Conservation (phyloP, 2,113 vertebrate species). For the Rhea americana region DNA sequence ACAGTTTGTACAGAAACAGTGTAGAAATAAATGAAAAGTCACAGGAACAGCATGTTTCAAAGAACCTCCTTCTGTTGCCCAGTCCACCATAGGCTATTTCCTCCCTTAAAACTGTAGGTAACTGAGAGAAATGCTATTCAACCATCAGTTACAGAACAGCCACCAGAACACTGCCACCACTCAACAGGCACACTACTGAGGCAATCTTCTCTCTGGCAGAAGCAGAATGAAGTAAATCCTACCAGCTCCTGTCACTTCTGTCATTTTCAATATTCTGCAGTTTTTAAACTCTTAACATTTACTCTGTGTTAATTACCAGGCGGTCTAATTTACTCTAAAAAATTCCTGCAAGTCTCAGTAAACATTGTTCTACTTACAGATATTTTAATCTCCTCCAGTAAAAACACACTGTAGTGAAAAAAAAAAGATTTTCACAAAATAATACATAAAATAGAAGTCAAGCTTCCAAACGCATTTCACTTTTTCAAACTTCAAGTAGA, state of each 20-base stretch:
- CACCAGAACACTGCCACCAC: neutral
- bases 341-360: neutral
- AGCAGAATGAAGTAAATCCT: neutral
- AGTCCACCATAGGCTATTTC: rapidly evolving
- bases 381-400: neutral
- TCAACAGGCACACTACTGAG: neutral
- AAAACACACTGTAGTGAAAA: neutral
- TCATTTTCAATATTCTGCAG: neutral
- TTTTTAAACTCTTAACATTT: neutral
- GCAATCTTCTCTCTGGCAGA: neutral
- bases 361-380: neutral
- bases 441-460: neutral
- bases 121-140: neutral
- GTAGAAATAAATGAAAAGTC: neutral
- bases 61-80: neutral
- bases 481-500: neutral
- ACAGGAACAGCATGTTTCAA: neutral
- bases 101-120: neutral
- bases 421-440: neutral
- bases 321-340: neutral
- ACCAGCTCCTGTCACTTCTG: neutral
- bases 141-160: neutral
- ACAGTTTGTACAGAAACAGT: neutral
- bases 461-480: neutral
- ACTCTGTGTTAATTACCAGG: no score